A percentile compares a stretch with the other conserved stretches of the same genome.
Conservation (phyloP, 2,888 invertebrate species). For the Cantharis lateralis region DNA sequence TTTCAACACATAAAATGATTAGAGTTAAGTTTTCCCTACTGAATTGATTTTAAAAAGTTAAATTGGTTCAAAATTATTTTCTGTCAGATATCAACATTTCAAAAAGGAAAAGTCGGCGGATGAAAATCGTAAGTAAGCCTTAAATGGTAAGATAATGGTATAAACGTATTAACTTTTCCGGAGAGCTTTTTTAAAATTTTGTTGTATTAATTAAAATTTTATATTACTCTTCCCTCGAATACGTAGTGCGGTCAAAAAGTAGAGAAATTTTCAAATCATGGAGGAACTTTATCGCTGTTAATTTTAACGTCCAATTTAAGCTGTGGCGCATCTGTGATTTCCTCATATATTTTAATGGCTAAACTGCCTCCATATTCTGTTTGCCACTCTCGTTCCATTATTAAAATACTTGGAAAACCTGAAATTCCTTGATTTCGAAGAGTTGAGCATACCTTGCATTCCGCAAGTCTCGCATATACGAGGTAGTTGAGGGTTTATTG, state of each 20-base stretch:
- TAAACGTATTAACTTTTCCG: neutral
- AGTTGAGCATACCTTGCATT: constrained; percentile 24
- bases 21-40: neutral
- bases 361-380: constrained; percentile 16
- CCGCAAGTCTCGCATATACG: neutral
- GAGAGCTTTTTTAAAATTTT: neutral
- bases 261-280: neutral
- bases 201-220: neutral
- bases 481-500: neutral
- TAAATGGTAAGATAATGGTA: neutral
- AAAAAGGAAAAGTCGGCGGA: neutral
- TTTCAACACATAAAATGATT: neutral
- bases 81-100: neutral
- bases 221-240: too few relatives aligned
- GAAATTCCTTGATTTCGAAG: constrained; percentile 22
- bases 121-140: neutral
- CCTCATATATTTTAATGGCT: constrained; percentile 24
- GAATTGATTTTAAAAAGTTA: neutral
- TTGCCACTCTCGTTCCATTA: constrained; percentile 20
- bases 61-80: neutral
- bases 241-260: neutral
- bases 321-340: constrained; percentile 20
- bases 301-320: constrained; percentile 5
- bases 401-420: constrained; percentile 33
- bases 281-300: neutral